Base-by-base conservation (phyloP, 2,888 invertebrate genomes). In the Tuberolachnus salignus region DNA sequence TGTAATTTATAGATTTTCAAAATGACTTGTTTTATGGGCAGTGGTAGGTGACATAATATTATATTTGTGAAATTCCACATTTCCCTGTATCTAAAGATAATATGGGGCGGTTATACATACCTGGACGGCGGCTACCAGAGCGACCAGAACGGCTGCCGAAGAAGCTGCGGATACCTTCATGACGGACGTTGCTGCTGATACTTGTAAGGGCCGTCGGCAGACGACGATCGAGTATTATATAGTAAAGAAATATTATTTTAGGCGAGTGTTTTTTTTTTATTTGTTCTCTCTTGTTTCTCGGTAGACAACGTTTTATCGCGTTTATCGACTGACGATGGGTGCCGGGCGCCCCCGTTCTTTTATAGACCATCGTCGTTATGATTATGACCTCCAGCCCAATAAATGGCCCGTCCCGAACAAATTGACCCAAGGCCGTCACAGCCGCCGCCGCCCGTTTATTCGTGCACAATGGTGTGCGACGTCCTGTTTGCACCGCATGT, bases 311-410 rank as follows among this genome's bases (percentile, higher is more conserved):
- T 61, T 4, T 66, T 23, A n/a, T n/a, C n/a, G n/a, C n/a, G n/a
- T n/a, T 14, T 19, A 44, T 44, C 44, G 13, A 63, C 61, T 51
- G 61, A 73, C 19, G 34, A 34, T 21, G 64, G n/a, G n/a, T 66
- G 74, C n/a, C 19, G 13, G 9, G 34, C 34, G 11, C 23, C 23
- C 55, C 9, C n/a, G 49, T 19, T 59, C 51, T 78, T 75, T 69
- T 78, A 78, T 78, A 78, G 23, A 57, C 21, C 59, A 34, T 57
- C 78, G 74, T 69, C 78, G 51, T 78, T 78, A 69, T 78, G 78
- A 78, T 78, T 78, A 78, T 78, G 78, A 78, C 78, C 78, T 78
- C 69, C 69, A 34, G 55, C n/a, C 16, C 59, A 63, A 23, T 46
- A 46, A 78, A 78, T 34, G 78, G 42, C 59, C 57, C 26, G 42